Conservation (phyloP, 2,888 invertebrate genomes). For the Drosophila nr. medialis region DNA sequence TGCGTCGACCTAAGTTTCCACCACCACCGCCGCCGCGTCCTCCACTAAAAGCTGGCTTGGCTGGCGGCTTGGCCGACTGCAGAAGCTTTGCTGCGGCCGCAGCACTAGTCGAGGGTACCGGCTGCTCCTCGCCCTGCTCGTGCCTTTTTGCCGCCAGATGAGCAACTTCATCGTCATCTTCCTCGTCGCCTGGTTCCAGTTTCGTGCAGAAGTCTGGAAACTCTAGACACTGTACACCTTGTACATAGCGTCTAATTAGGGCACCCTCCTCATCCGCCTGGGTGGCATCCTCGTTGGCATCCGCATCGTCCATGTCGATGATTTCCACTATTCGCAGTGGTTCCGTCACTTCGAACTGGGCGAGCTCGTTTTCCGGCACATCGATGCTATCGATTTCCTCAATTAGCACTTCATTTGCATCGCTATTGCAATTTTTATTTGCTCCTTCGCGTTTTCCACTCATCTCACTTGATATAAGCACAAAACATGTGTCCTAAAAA, state of each 20-base stretch:
- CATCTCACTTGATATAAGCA: slow-evolving; percentile 21
- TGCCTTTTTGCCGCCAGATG: not conserved
- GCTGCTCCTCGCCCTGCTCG: not conserved
- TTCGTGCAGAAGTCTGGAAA: slow-evolving; percentile 88
- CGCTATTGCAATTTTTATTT: slow-evolving; percentile 17
- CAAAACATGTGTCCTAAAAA: slow-evolving; percentile 12
- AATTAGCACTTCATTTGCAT: slow-evolving; percentile 64
- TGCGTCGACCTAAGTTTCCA: slow-evolving; percentile 60
- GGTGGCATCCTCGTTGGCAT: slow-evolving; percentile 5
- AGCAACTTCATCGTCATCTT: slow-evolving; percentile 79
- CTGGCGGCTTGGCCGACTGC: slow-evolving; percentile 20
- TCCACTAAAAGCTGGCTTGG: slow-evolving; percentile 28
- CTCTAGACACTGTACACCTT: slow-evolving; percentile 87
- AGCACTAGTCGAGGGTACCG: slow-evolving; percentile 23
- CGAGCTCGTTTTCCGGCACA: slow-evolving; percentile 80
- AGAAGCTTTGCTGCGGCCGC: slow-evolving; percentile 32
- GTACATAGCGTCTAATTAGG: slow-evolving; percentile 89
- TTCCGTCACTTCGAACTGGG: slow-evolving; percentile 82
- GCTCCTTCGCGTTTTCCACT: slow-evolving; percentile 16
- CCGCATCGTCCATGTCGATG: slow-evolving; percentile 39
- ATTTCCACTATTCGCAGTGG: slow-evolving; percentile 76
- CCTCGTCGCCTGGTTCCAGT: slow-evolving; percentile 85
- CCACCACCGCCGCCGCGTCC: slow-evolving; percentile 29
- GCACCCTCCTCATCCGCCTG: slow-evolving; percentile 85
- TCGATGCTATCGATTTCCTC: slow-evolving; percentile 82